phyloP scores from a whole-genome alignment of 2,888 invertebrate genomes.

The Brachypterus glaber region DNA sequence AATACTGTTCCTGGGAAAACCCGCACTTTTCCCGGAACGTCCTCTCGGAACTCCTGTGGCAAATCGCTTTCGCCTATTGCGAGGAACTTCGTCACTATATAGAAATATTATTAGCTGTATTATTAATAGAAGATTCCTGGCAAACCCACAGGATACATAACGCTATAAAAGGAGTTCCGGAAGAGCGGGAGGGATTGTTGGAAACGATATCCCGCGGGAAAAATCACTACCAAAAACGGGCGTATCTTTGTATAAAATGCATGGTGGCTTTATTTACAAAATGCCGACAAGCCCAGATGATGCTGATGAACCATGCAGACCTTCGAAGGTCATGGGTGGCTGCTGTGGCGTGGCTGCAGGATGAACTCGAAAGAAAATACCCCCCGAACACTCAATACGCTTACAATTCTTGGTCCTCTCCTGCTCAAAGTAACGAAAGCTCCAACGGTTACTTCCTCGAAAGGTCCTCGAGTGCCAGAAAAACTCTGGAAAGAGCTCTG shows the following conservation, averaged over 20 bases:
- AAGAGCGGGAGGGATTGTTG: constrained; percentile 83
- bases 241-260: constrained; percentile 95
- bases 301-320: constrained; percentile 68
- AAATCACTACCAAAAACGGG: constrained; percentile 91
- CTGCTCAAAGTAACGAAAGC: constrained; percentile 89
- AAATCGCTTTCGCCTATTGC: constrained; percentile 81
- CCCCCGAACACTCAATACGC: constrained; percentile 61
- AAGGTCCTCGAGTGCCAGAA: constrained; percentile 85
- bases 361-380: constrained; percentile 77
- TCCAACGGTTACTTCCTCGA: constrained; percentile 92
- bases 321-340: constrained; percentile 79
- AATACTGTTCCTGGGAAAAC: constrained; percentile 96
- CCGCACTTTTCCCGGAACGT: constrained; percentile 85
- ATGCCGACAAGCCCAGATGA: constrained; percentile 67
- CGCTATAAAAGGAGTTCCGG: constrained; percentile 80
- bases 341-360: constrained; percentile 90
- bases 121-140: constrained; percentile 92
- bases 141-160: constrained; percentile 90
- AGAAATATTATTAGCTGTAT: constrained; percentile 75
- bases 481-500: constrained; percentile 71
- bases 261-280: constrained; percentile 83
- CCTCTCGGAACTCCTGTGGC: constrained; percentile 85
- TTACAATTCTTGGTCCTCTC: constrained; percentile 87
- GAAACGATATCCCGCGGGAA: constrained; percentile 89
- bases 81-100: constrained; percentile 90